These are phyloP conservation scores for Hormiphora californensis DNA, from an alignment of 37 sponge, comb jelly and placozoan species.

Conservation along the genomic window DNA sequence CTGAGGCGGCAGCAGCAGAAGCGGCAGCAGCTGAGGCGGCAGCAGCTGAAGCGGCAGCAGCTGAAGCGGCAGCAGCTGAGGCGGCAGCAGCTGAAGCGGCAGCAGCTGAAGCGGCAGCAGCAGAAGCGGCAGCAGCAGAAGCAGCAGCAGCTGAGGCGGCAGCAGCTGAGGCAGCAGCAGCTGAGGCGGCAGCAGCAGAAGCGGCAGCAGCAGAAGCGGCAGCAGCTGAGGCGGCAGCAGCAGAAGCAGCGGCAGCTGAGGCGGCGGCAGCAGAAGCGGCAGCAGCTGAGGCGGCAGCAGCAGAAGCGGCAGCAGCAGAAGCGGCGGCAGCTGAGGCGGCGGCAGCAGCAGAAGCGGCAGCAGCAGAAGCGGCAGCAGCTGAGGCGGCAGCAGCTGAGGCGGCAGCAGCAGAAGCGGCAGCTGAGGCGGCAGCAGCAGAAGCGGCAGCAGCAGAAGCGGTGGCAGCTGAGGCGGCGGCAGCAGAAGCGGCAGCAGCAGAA, in stretches of 20 bases:
- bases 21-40: not conserved
- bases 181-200: constrained; percentile 25
- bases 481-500: not conserved
- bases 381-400: not conserved
- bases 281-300: constrained; percentile 1
- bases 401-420: not conserved
- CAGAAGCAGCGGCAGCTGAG: constrained; percentile 3
- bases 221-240: constrained; percentile 16
- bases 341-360: not conserved
- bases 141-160: not conserved
- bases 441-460: not conserved
- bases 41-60: not conserved
- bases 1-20: not conserved
- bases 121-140: not conserved
- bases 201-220: constrained; percentile 29
- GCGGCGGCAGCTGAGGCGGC: not conserved
- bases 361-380: constrained; percentile 3
- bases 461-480: not conserved
- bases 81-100: not conserved
- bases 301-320: not conserved
- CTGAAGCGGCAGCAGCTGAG: constrained; percentile 6
- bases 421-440: not conserved
- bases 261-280: constrained; percentile 6
- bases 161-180: not conserved
- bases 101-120: not conserved